These are phyloP conservation scores for Neostethus bicornis DNA, from an alignment of 2,797 vertebrate species.

Conservation along the genomic window DNA sequence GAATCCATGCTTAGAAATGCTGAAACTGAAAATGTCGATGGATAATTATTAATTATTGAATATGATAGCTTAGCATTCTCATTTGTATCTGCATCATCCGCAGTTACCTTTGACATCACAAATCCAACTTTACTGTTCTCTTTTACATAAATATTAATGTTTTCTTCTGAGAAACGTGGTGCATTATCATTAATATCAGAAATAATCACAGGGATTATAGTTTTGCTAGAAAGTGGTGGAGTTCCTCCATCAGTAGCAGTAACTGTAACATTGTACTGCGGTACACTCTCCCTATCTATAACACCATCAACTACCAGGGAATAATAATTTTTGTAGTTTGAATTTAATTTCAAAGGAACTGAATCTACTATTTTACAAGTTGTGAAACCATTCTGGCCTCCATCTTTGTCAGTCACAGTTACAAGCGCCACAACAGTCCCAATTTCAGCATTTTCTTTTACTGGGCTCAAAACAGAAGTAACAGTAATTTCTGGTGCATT, in stretches of 20 bases:
- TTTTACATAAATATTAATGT: conserved; percentile 59
- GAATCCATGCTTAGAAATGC: conserved; percentile 57
- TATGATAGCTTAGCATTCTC: conserved; percentile 67
- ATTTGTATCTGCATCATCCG: conserved; percentile 73
- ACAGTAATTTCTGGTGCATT: conserved; percentile 70
- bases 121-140: conserved; percentile 81
- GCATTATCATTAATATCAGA: conserved; percentile 83
- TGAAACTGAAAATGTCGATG: conserved; percentile 14
- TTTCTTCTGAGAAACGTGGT: conserved; percentile 53
- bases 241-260: conserved; percentile 83
- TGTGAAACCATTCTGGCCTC: conserved; percentile 66
- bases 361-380: conserved; percentile 53
- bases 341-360: conserved; percentile 60
- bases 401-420: conserved; percentile 79
- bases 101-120: conserved; percentile 48
- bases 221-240: conserved; percentile 68
- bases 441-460: conserved; percentile 74
- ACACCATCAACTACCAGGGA: conserved; percentile 82
- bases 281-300: conserved; percentile 83
- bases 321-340: conserved; percentile 85
- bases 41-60: conserved; percentile 42
- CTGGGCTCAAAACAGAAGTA: conserved; percentile 72
- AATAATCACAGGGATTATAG: conserved; percentile 72
- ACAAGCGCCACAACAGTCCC: conserved; percentile 79
- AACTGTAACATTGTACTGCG: conserved; percentile 84